phyloP scores from a whole-genome alignment of 1,140 invertebrate species.

The Belonocnema kinseyi region DNA sequence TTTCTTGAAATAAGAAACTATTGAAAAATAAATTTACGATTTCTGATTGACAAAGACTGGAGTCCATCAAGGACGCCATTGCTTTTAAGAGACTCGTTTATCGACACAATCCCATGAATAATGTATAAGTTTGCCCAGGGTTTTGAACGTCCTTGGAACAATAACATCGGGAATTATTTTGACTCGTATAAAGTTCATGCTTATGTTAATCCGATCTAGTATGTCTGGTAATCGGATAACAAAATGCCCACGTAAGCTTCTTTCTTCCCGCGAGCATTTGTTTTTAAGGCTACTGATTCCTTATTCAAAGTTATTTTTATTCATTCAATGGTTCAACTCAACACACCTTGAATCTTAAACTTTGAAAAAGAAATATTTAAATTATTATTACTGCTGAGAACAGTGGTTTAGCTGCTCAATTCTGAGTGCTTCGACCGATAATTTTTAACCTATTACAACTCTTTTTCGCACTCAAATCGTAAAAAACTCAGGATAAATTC shows the following conservation, averaged over 20 bases:
- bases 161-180: constrained; percentile 18
- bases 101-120: neutral
- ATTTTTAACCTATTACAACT: too few relatives aligned
- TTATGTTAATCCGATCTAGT: constrained; percentile 13
- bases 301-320: neutral
- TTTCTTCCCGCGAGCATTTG: neutral
- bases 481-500: too few relatives aligned
- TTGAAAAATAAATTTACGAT: too few relatives aligned
- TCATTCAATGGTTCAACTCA: neutral
- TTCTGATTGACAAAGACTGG: too few relatives aligned
- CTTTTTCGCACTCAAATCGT: too few relatives aligned
- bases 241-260: neutral
- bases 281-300: neutral
- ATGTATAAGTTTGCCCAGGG: neutral
- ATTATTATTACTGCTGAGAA: too few relatives aligned
- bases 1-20: too few relatives aligned
- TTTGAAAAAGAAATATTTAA: too few relatives aligned
- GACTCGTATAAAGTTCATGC: neutral
- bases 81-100: neutral
- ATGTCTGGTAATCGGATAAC: neutral
- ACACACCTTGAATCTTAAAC: too few relatives aligned
- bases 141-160: constrained; percentile 12
- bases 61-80: too few relatives aligned
- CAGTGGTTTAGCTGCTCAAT: too few relatives aligned
- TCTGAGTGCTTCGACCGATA: too few relatives aligned